A percentile compares a stretch with the other conserved stretches of the same genome.
phyloP scores from a whole-genome alignment of 2,113 vertebrate species.

The Microtus montanus region DNA sequence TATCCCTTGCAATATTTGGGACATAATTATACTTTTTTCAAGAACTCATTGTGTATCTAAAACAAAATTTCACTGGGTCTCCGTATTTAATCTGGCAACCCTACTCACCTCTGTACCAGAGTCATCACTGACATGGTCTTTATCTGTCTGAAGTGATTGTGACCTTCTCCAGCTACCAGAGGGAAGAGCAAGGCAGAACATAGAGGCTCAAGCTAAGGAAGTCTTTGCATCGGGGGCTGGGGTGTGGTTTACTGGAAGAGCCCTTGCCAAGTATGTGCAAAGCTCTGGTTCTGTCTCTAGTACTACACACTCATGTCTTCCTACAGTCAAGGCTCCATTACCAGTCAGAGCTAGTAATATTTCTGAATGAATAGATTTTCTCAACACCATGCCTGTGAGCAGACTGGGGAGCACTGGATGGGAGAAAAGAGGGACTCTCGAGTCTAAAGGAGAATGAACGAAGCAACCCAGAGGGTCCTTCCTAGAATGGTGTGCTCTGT shows the following conservation, averaged over 20 bases:
- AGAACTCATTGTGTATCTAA: conserved; percentile 11
- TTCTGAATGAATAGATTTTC: neutral
- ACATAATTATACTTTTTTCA: conserved; percentile 25
- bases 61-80: conserved; percentile 18
- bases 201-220: neutral
- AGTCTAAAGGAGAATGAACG: neutral
- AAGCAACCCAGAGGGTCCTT: neutral
- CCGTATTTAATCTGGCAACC: conserved; percentile 41
- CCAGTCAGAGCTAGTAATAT: neutral
- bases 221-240: neutral
- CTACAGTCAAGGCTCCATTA: neutral
- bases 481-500: neutral
- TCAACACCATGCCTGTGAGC: neutral
- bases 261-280: neutral
- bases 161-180: neutral
- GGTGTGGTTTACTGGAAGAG: neutral
- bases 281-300: neutral
- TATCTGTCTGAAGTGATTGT: neutral
- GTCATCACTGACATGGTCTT: neutral
- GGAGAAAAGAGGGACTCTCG: neutral
- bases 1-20: neutral
- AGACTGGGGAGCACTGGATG: neutral
- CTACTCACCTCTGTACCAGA: neutral
- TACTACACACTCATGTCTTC: neutral
- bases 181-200: neutral